Evolutionary conservation across 2,797 vertebrate genomes (phyloP).

Genomic region (Masticophis lateralis): DNA sequence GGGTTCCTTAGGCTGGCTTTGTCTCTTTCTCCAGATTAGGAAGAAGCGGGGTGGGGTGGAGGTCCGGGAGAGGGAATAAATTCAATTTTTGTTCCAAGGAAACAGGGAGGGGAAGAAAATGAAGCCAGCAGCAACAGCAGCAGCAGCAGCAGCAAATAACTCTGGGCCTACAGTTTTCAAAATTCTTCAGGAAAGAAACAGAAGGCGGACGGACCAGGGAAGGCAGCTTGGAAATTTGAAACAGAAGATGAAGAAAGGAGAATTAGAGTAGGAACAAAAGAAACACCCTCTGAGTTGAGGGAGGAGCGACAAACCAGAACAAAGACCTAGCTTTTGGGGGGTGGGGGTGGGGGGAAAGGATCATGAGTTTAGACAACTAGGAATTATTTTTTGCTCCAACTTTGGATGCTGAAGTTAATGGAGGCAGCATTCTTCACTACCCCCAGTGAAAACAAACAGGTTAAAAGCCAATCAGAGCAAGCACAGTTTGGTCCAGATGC

Average conservation of each 20-base stretch:
- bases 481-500: not conserved
- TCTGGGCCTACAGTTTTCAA: not conserved
- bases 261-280: not conserved
- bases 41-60: not conserved
- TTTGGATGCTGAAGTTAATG: not conserved
- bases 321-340: not conserved
- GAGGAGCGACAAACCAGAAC: not conserved
- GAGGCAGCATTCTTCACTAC: too few species aligned
- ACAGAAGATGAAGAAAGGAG: not conserved
- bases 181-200: not conserved
- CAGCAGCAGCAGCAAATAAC: not conserved
- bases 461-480: not conserved
- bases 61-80: not conserved
- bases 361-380: not conserved
- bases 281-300: not conserved
- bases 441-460: not conserved
- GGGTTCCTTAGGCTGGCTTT: constrained; percentile 10
- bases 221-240: not conserved
- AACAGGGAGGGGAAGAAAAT: not conserved
- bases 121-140: not conserved
- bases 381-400: not conserved
- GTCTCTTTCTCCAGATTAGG: not conserved
- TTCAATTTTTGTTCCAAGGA: not conserved
- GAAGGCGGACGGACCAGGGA: not conserved
- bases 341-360: not conserved